Base-by-base conservation (phyloP, 2,797 vertebrate species). In the Sardinella longiceps region DNA sequence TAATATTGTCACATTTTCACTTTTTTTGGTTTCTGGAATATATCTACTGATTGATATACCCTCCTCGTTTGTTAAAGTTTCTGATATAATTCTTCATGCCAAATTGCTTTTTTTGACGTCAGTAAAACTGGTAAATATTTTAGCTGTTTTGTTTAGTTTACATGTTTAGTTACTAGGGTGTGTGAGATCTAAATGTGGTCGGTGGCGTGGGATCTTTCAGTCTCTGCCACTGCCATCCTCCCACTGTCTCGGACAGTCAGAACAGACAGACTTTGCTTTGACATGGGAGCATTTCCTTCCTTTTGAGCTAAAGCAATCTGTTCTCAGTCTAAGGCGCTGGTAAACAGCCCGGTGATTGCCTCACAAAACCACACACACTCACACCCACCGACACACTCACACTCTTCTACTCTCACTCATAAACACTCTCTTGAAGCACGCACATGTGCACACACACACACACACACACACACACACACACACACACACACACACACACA, bases 341-440 rank as follows among this genome's bases (percentile, higher is more conserved):
- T 37, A 70, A 70, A 70, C 63, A 70, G 30, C 63, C 63, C 15
- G 15, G 63, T 33, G 63, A 70, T 70, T 70, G 63, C 63, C 12
- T 70, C 63, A 70, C 63, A 70, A 70, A 70, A 70, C 63, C 28
- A 33, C 28, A 33, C 25, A 63, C 28, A 33, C 25, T 30, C 25
- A 58, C 56, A n/a, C 56, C 0, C 23, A 58, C 56, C 1, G 15
- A n/a, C 58, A 28, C 58, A 28, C n/a, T 30, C 23, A 56, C 53
- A 23, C 53, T 6, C 60, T n/a, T n/a, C n/a, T n/a, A 30, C 60
- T 14, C 3, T 0, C 11, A 14, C 60, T 12, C 25, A 66, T 25
- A 66, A 9, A 66, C 25, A 15, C n/a, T n/a, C n/a, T n/a, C n/a
- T n/a, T n/a, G n/a, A n/a, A n/a, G n/a, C n/a, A n/a, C n/a, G n/a